phyloP scores from a whole-genome alignment of 23 tunicate genomes.

The Trididemnum clinides region DNA sequence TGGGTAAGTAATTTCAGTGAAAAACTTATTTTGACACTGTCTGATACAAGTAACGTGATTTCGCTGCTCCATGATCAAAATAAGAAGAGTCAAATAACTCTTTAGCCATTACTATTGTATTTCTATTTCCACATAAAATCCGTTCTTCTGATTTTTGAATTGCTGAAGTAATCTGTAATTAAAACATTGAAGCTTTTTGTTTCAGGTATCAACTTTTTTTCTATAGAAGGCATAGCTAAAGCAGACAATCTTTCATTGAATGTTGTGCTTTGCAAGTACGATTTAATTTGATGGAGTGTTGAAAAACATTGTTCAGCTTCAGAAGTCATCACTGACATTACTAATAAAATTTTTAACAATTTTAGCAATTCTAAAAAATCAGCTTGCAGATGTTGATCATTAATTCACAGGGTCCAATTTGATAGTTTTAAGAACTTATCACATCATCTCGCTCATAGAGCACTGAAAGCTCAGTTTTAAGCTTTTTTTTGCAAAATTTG shows the following conservation, averaged over 20 bases:
- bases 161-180: not conserved
- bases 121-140: not conserved
- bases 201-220: not conserved
- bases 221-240: not conserved
- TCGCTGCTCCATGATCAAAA: no score
- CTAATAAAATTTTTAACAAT: constrained; percentile 10
- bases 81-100: no score
- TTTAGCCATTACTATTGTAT: not conserved
- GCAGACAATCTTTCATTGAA: not conserved
- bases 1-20: no score
- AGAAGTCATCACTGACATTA: constrained; percentile 6
- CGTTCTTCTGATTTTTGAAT: not conserved
- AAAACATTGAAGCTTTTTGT: not conserved
- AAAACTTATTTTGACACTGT: no score
- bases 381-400: not conserved
- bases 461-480: not conserved
- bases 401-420: not conserved
- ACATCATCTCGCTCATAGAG: not conserved
- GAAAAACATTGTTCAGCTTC: not conserved
- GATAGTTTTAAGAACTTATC: not conserved
- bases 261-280: not conserved
- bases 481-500: constrained; percentile 1
- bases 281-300: not conserved
- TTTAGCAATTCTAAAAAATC: not conserved
- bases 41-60: no score